Evolutionary conservation across 2,888 invertebrate species (phyloP).

Genomic region (Panopea generosa): DNA sequence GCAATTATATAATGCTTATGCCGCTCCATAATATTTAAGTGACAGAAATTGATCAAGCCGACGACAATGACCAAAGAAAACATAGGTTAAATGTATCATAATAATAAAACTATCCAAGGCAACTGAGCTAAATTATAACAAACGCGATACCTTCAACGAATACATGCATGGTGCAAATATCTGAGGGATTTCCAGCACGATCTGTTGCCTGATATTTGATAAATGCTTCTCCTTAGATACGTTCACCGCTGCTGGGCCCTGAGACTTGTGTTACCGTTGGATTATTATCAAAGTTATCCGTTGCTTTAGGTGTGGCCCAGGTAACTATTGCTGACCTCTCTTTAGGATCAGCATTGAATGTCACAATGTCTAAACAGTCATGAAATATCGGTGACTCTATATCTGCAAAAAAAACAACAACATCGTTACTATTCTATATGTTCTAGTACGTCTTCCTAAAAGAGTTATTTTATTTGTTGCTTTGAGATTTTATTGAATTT

Average conservation of each 20-base stretch:
- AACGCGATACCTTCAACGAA: slow-evolving; percentile 13
- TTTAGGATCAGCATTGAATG: slow-evolving; percentile 1
- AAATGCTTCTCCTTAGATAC: slow-evolving; percentile 9
- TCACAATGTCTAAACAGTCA: slow-evolving; percentile 1
- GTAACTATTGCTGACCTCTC: neutral
- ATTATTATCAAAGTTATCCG: slow-evolving; percentile 8
- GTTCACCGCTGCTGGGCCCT: slow-evolving; percentile 3
- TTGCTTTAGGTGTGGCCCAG: neutral
- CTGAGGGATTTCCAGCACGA: slow-evolving; percentile 18
- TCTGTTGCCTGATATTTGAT: slow-evolving; percentile 23
- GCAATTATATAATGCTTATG: no score
- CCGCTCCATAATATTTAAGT: no score
- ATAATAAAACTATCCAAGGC: no score
- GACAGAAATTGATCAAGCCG: no score
- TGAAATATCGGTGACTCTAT: slow-evolving; percentile 4
- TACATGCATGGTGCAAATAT: slow-evolving; percentile 13
- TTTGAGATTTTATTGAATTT: no score
- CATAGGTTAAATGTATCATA: no score
- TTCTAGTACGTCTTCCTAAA: no score
- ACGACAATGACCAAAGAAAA: no score
- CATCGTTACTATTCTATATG: no score
- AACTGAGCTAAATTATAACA: no score
- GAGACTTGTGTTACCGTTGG: slow-evolving; percentile 3
- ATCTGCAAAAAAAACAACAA: no score
- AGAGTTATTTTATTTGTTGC: no score